Evolutionary conservation across 2,888 invertebrate genomes (phyloP), one percentile per base, ranked within the genome.

Genomic region (Sarcophaga caerulescens): DNA sequence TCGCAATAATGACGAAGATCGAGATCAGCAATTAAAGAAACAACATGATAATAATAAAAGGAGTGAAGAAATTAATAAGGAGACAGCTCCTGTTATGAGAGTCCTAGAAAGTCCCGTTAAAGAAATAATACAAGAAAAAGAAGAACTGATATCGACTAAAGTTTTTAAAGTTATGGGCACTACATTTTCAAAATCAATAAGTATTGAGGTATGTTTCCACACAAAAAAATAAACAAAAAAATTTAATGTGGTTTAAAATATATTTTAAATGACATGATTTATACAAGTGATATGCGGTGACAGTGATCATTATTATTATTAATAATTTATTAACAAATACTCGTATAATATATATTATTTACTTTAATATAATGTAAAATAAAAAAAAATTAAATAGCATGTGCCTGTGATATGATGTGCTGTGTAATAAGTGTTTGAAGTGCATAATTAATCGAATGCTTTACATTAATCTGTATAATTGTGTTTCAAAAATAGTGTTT

Each of bases 141-240:
- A 65, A 35, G 59, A 59, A 62, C 19, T 19, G n/a, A 11, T 82
- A 81, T 63, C 84, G 44, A 70, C 68, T 52, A 73, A 81, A 77
- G 62, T 62, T 47, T 63, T 66, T 57, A 81, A 78, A 70, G 66
- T 68, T 57, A 84, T 86, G 81, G 86, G 84, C 66, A 78, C 52
- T 68, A 78, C 52, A 44, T 14, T 71, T 25, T 44, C 78, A n/a
- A 85, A 80, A 81, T 68, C 81, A 59, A 35, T 59, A 77, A 79
- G 63, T 35, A 23, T 52, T 75, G 87, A 87, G 87, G 87, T 87
- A 87, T 73, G 87, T 87, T 65, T 69, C 23, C 52, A 66, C 19
- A 52, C 8, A 17, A 52, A 52, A 52, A 35, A 52, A 80, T 60
- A 74, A 12, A 66, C 47, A 69, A 6, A 79, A 74, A 57, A 35